Base-by-base conservation (phyloP, 2,888 invertebrate species). In the Lithophane ornitopus region DNA sequence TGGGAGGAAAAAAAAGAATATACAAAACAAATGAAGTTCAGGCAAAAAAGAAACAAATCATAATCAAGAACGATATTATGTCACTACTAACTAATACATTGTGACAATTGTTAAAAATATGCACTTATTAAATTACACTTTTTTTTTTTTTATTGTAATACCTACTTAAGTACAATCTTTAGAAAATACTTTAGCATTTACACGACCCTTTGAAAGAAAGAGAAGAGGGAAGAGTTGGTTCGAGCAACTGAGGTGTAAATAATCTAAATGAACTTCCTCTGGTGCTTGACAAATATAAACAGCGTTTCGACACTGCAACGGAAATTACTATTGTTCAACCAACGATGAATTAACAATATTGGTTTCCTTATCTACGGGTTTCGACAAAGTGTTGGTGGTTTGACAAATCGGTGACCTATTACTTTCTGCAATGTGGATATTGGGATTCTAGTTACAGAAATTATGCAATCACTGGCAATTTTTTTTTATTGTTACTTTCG, bases 181-280 rank as follows among this genome's bases (percentile, higher is more conserved):
- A 16, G 22, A 34, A 66, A 46, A 22, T 8, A 66, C 22, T 41
- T 39, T 19, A 46, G 22, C 11, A 34, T 34, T 2, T n/a, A 34
- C n/a, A 11, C 3, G 54, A 52, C 3, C n/a, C 11, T 52, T 34
- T 54, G 16, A 34, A 34, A 69, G 26, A 34, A 69, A 56, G 14
- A n/a, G 19, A n/a, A n/a, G n/a, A n/a, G n/a, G n/a, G n/a, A n/a
- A n/a, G n/a, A n/a, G 19, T 73, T 39, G 16, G 44, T 14, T 39
- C 70, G 44, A 75, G 34, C 28, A 65, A 74, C 39, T 82, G 74
- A 76, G 71, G 58, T 76, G 74, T 80, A 76, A 74, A 63, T 86
- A 88, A 88, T 89, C 71, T 82, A 83, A 88, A 90, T 86, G 73
- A 86, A 79, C 75, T 79, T 81, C 70, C 65, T 70, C 61, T 71